Base-by-base conservation (phyloP, 2,797 vertebrate species). In the Orestias chungarensis region DNA sequence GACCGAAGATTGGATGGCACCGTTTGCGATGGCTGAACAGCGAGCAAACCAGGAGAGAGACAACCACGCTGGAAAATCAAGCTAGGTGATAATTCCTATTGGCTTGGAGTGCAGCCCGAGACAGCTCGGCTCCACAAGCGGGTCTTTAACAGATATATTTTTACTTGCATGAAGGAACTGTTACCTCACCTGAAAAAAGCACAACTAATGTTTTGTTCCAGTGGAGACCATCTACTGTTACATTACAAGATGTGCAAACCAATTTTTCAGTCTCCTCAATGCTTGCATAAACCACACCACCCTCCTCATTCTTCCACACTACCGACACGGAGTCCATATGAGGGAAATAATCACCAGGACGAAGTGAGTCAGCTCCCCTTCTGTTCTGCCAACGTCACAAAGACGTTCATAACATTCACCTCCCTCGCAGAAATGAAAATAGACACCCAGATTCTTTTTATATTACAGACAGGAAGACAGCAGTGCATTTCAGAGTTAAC, bases 351-450 rank as follows among this genome's bases (percentile, higher is more conserved):
- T 68, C 78, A 86, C 79, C 86, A 88, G 84, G 90, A 82, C 74
- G 76, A 90, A 87, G 82, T 91, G 91, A 91, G 88, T 93, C 92
- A 92, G 87, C 82, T 81, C 82, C 82, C 87, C 88, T 81, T 91
- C 90, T 91, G 91, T 85, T 89, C 71, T 70, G 78, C 70, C 78
- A 67, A 82, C 91, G 86, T 93, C 92, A 93, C 85, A 78, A 72
- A 85, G 81, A 88, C 86, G 81, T 79, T 66, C 78, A 83, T 76
- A 80, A 78, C 89, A 88, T 88, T 86, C 85, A 62, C 79, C 89
- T 88, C 86, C 79, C 71, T 91, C 89, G 80, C 80, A 88, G 78
- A 79, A 64, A 90, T 87, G 79, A 86, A 91, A 92, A 91, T 91
- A 91, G 88, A 90, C 76, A 50, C 62, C 72, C 61, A 27, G 27